Base-by-base conservation (phyloP, 2,113 vertebrate genomes). In the Alaudala cheleensis region DNA sequence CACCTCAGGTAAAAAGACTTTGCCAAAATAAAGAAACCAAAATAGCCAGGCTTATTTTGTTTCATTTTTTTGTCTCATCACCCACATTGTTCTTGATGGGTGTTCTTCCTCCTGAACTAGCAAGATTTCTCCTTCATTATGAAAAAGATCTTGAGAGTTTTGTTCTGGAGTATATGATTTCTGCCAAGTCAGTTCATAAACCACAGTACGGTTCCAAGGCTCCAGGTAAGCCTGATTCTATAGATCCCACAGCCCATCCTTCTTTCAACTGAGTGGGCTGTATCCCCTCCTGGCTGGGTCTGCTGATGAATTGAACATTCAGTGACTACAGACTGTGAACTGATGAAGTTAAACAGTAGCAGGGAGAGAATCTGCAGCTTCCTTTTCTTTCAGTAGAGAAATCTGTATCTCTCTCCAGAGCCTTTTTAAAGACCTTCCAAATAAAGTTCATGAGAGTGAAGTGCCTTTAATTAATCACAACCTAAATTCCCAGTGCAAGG, bases 401-500 rank as follows among this genome's bases (percentile, higher is more conserved):
- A 91, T 85, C 67, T 80, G 5, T 92, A 45, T 86, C 64, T 93
- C 44, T 34, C 87, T 90, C 79, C 85, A 92, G 64, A 94, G 74
- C 20, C 51, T 86, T 81, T 96, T 93, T 22, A 62, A 95, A 95
- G 44, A 72, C 31, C 23, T 79, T 87, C 39, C 47, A 69, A 93
- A 93, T 88, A 78, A 62, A 90, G 20, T 60, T 81, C 56, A 39
- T 37, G 74, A 83, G 58, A 51, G 47, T 62, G 80, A 90, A 92
- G 71, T 92, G 56, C 39, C 28, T 24, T 94, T 79, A 90, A 67
- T 96, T 96, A 95, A 96, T 91, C 81, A 86, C n/a, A 67, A 17
- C 12, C 45, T 7, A 40, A 67, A 28, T 26, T 94, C 40, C 39
- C 50, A 47, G 25, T 0, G 0, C 33, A 42, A 93, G 72, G 54